Conservation (phyloP, 30 jellyfish, hydroid and myxozoan species). For the Chironex yamaguchii region DNA sequence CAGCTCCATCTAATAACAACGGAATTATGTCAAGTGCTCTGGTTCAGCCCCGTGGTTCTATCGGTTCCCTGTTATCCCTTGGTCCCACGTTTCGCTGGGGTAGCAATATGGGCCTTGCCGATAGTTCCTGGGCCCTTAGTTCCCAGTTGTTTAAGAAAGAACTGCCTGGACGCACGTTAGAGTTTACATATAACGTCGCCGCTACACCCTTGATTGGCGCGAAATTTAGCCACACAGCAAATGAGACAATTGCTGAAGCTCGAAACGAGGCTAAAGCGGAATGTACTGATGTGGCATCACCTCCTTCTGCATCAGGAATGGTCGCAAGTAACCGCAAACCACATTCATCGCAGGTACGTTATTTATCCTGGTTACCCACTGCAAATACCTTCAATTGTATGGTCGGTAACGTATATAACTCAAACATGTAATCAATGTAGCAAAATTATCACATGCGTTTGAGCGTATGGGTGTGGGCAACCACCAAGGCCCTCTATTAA, state of each 20-base stretch:
- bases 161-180: slow-evolving; percentile 98
- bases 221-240: slow-evolving; percentile 68
- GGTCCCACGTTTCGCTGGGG: slow-evolving; percentile 97
- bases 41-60: slow-evolving; percentile 95
- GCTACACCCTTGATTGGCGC: slow-evolving; percentile 99
- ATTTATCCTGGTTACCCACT: neutral
- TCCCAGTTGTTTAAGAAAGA: slow-evolving; percentile 88
- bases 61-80: slow-evolving; percentile 89
- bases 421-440: too few species aligned
- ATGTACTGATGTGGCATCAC: slow-evolving; percentile 65
- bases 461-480: too few species aligned
- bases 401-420: too few species aligned
- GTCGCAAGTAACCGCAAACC: slow-evolving; percentile 97
- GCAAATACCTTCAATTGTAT: too few species aligned
- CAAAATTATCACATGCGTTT: too few species aligned
- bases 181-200: slow-evolving; percentile 90
- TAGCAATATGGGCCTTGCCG: slow-evolving; percentile 82
- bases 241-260: slow-evolving; percentile 64
- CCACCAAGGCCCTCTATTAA: too few species aligned
- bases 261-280: slow-evolving; percentile 64
- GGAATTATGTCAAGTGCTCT: slow-evolving; percentile 77
- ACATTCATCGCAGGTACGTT: slow-evolving; percentile 92
- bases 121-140: slow-evolving; percentile 82
- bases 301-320: slow-evolving; percentile 46
- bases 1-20: slow-evolving; percentile 31